phyloP scores from a whole-genome alignment of 2,888 invertebrate species.

The Eupelmus urozonus region DNA sequence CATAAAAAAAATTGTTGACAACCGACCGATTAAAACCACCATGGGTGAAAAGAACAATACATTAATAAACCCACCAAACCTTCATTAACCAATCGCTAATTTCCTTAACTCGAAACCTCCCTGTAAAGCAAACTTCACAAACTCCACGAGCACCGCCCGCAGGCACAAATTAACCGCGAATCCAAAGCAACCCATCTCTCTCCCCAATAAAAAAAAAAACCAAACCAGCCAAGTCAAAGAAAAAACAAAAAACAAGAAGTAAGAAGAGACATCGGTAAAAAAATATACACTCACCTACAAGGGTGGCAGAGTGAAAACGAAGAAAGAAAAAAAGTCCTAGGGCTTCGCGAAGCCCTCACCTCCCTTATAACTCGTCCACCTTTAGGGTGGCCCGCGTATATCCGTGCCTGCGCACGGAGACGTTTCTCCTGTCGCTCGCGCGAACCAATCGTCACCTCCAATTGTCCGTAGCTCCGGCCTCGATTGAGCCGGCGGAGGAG shows the following conservation, averaged over 20 bases:
- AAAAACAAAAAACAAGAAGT: slow-evolving; percentile 23
- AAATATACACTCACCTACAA: slow-evolving; percentile 23
- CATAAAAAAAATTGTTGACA: too few relatives aligned
- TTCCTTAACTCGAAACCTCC: too few relatives aligned
- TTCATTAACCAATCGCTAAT: too few relatives aligned
- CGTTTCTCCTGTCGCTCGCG: background rate
- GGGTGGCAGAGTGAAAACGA: background rate
- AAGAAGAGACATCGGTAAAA: slow-evolving; percentile 20
- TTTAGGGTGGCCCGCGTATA: background rate
- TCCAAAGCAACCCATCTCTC: slow-evolving; percentile 1
- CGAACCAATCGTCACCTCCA: slow-evolving; percentile 42
- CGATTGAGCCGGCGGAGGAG: slow-evolving; percentile 6
- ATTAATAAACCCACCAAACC: too few relatives aligned
- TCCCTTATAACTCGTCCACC: slow-evolving; percentile 6
- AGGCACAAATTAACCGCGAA: background rate
- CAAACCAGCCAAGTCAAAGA: slow-evolving; percentile 3
- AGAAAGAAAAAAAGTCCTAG: slow-evolving; percentile 20
- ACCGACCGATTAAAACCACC: too few relatives aligned
- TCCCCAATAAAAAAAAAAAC: background rate
- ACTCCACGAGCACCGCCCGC: background rate
- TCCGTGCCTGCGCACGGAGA: background rate
- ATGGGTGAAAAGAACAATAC: too few relatives aligned
- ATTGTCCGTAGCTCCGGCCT: slow-evolving; percentile 18
- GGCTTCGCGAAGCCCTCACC: slow-evolving; percentile 60
- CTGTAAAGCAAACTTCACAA: background rate